These are phyloP conservation scores for Catharus fuscescens DNA, from an alignment of 2,113 vertebrate species.

Conservation along the genomic window DNA sequence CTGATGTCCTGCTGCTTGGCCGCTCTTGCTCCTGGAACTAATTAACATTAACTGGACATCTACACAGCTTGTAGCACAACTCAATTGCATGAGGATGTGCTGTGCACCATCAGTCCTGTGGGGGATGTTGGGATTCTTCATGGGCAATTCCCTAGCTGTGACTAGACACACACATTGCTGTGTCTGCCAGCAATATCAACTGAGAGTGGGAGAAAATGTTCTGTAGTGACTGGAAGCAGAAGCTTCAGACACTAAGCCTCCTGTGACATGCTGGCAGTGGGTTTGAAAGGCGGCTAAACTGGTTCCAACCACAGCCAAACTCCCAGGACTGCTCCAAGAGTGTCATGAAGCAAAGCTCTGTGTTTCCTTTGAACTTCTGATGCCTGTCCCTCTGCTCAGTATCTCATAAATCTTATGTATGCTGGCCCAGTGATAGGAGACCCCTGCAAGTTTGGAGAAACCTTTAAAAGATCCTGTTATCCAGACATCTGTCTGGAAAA, in stretches of 20 bases:
- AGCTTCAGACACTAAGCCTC: not conserved
- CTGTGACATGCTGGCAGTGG: fast-evolving
- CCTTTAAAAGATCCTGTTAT: not conserved
- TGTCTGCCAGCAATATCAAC: not conserved
- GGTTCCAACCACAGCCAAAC: not conserved
- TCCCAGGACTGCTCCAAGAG: not conserved
- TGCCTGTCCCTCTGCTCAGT: not conserved
- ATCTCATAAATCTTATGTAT: not conserved
- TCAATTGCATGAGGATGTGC: not conserved
- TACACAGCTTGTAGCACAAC: not conserved
- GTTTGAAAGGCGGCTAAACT: not conserved
- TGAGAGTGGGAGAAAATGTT: not conserved
- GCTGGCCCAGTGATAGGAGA: not conserved
- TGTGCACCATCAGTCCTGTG: not conserved
- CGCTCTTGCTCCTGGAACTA: not conserved
- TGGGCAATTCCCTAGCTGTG: not conserved
- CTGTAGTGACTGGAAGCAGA: not conserved
- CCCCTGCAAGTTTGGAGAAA: not conserved
- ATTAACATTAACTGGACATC: not conserved
- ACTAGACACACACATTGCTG: not conserved
- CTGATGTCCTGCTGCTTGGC: not conserved
- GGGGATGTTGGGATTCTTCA: not conserved
- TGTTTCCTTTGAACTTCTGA: not conserved
- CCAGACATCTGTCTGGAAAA: not conserved
- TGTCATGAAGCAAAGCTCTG: not conserved